Base-by-base conservation (phyloP, 1,140 invertebrate genomes). In the Brachionus rubens region DNA sequence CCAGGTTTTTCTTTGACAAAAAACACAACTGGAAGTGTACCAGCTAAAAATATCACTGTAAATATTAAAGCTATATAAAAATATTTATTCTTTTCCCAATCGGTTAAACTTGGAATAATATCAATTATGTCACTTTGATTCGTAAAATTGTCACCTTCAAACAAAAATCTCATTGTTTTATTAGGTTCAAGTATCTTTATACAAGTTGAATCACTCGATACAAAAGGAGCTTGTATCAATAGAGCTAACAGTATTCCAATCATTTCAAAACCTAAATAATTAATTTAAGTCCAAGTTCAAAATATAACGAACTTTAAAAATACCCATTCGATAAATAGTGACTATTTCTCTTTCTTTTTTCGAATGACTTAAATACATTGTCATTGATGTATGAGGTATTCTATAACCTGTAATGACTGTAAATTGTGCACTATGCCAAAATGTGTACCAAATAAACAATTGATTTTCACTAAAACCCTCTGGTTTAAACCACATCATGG, bases 351-450 rank as follows among this genome's bases (percentile, higher is more conserved):
- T 54, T 43, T 76, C 50, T 47, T 43, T 9, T 56, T 76, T 41
- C 12, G 48, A 56, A 43, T 76, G 33, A 12, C 48, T 56, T 14
- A 76, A 9, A 9, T 56, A 76, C 48, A 76, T 59, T 3, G 48
- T 76, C 52, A 76, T 56, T 21, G 72, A 26, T 7, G 72, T 76
- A 62, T 76, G 72, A 26, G 72, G 72, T 56, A 76, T 76, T 28
- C 72, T 36, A 12, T 30, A 41, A 26, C 68, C 68, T 2, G 72
- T 46, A 16, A 59, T 46, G n/a, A 41, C 28, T 28, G 72, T 76
- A 47, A 76, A 54, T 12, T 46, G 24, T 16, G 40, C 16, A 40
- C 48, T 59, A 33, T 76, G 54, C 36, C 36, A 62, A 47, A 76
- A 46, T 30, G 41, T 43, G 24, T 41, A 76, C 72, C 72, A 76